Base-by-base conservation (phyloP, 2,113 vertebrate species). In the Rana temporaria region DNA sequence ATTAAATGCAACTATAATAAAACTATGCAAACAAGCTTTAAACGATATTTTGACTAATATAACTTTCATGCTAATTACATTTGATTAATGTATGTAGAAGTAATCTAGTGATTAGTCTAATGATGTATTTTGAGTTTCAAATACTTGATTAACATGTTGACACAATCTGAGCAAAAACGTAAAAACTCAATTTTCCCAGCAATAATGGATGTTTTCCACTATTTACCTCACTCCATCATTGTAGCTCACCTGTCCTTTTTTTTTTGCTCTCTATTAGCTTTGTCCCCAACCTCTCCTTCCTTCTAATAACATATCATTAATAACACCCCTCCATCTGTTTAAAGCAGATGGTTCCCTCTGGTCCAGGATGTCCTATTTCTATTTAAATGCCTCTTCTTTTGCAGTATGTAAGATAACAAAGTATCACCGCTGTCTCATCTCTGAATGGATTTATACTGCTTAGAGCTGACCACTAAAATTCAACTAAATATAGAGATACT, bases 241-340 rank as follows among this genome's bases (percentile, higher is more conserved):
- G 22, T 4, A 64, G 30, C 57, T 72, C 32, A 71, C 79, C 57
- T 71, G 67, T 63, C 57, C 56, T 16, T 64, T 48, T 71, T 6
- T 34, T 38, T 8, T 57, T 60, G 64, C 42, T 66, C 60, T 30
- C 79, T 73, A 66, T 82, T 82, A 82, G 52, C 60, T 42, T 48
- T 57, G 57, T 73, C 79, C 79, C 19, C 42, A 60, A 66, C 79
- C 68, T 82, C 70, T 42, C 69, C 60, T 82, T 82, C 62, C 19
- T 32, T 22, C 18, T 52, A 0, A 18, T 74, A 18, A 57, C 18
- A 6, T 73, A 30, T 20, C 70, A 82, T 82, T 72, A 74, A 82
- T 73, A 73, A 74, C 48, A 38, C 26, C 38, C 55, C 26, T 82
- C 79, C 79, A 82, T 74, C 69, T 82, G 79, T 65, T 73, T 18